Base-by-base conservation (phyloP, 2,113 vertebrate species). In the Mustelus asterias region DNA sequence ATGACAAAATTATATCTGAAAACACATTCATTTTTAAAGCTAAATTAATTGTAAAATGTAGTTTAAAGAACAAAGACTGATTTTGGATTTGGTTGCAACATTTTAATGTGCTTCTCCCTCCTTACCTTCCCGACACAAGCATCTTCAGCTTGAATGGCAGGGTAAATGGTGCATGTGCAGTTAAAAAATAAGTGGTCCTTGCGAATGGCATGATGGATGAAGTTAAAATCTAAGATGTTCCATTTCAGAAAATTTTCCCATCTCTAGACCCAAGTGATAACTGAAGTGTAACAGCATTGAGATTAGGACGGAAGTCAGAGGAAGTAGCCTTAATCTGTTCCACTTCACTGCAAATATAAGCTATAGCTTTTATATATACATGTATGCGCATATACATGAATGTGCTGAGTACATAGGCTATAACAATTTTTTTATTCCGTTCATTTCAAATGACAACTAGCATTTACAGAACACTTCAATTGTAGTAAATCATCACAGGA, bases 1-100 rank as follows among this genome's bases (percentile, higher is more conserved):
- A 83, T 83, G 41, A 44, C 80, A 83, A 83, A 83, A 83, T 83
- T 83, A 83, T 37, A 83, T 41, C 80, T 83, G 80, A 83, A 83
- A 83, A 20, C 6, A 83, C 37, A 83, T 16, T 41, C 18, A 22
- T 83, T 41, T 76, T 83, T 41, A 83, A 83, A 83, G 18, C 37
- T 41, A n/a, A 83, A 83, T 83, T 83, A 37, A 83, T 83, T 83
- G 41, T 18, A 41, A 41, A 44, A 83, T 44, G 80, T 44, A 41
- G n/a, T 83, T 83, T 20, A 83, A 44, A 41, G 14, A 83, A 83
- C 16, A 41, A 83, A 44, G 80, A 41, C 5, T n/a, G 20, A 29
- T 33, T 33, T 33, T 76, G 72, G 72, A 76, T 76, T 33, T 76
- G 78, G 33, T 41, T 37, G 80, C 41, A 37, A 20, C 80, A 44